phyloP scores from a whole-genome alignment of 2,113 vertebrate species.

The Mobula hypostoma region DNA sequence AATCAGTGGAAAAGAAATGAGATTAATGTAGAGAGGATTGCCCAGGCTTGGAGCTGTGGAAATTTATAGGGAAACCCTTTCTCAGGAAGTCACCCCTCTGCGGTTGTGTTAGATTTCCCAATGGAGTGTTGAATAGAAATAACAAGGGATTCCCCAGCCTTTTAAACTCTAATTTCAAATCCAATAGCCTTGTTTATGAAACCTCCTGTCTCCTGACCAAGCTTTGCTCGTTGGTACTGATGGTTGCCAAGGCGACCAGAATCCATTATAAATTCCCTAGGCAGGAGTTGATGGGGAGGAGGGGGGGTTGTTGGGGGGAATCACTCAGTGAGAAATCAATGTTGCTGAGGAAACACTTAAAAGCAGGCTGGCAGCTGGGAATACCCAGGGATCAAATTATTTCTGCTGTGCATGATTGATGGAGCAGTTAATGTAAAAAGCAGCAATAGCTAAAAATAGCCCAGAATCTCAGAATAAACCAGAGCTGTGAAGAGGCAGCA shows the following conservation, averaged over 20 bases:
- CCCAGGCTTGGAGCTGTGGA: not conserved
- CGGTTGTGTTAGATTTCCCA: not conserved
- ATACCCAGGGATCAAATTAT: not conserved
- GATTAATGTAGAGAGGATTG: not conserved
- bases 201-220: not conserved
- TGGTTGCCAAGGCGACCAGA: not conserved
- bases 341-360: not conserved
- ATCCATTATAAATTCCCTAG: not conserved
- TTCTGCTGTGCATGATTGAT: not conserved
- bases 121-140: not conserved
- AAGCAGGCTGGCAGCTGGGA: constrained; percentile 4
- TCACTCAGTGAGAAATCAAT: not conserved
- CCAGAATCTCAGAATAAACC: not conserved
- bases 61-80: not conserved
- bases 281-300: not conserved
- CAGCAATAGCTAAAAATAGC: not conserved
- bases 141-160: constrained; percentile 25
- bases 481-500: not conserved
- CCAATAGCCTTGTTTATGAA: constrained; percentile 17
- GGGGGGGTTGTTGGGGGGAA: not conserved
- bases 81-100: not conserved
- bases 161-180: constrained; percentile 12
- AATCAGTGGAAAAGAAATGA: not conserved
- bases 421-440: not conserved
- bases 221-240: not conserved